Evolutionary conservation across 2,797 vertebrate genomes (phyloP), one percentile per base, ranked within the genome.

Genomic region (Lophotriccus pileatus): DNA sequence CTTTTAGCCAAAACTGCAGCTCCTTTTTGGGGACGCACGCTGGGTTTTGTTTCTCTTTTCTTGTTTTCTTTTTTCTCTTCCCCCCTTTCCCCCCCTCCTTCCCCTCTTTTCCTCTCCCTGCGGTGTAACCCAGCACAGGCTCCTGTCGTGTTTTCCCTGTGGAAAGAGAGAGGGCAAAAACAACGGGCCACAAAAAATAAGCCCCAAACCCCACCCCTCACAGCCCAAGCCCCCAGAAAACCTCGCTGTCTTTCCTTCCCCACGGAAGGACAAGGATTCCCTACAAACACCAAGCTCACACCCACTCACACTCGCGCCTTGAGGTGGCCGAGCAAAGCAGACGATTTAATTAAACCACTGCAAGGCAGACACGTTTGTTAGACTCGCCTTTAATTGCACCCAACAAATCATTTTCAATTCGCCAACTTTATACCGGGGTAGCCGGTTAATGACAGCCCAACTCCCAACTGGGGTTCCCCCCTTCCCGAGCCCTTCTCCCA

Each of bases 361-460:
- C 88, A 85, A 55, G 83, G 59, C 92, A 90, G 94, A 94, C 89
- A 34, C 92, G 19, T 84, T 77, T 56, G 77, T 58, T 67, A 92
- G 73, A 34, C 85, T 82, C 15, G 93, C 56, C 4, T 92, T 92
- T 92, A 90, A 92, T 95, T 96, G 63, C 84, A 75, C 44, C 76
- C 84, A 59, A 94, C 87, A 94, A 92, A 96, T 92, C 89, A 96
- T 89, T 75, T 46, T 17, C 91, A 41, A 88, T 70, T 87, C 68
- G 24, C 87, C 92, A 78, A 79, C 74, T 82, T 69, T 82, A 49
- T 52, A 32, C 85, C 43, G 41, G 84, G 72, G 52, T 19, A 39
- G 58, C 32, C 36, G 12, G 20, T 62, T 78, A 30, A 16, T 36
- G 72, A 84, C 85, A 86, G 43, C 73, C 91, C 79, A 68, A 21